Evolutionary conservation across 1,140 invertebrate genomes (phyloP).

Genomic region (Rhopalosiphum padi): DNA sequence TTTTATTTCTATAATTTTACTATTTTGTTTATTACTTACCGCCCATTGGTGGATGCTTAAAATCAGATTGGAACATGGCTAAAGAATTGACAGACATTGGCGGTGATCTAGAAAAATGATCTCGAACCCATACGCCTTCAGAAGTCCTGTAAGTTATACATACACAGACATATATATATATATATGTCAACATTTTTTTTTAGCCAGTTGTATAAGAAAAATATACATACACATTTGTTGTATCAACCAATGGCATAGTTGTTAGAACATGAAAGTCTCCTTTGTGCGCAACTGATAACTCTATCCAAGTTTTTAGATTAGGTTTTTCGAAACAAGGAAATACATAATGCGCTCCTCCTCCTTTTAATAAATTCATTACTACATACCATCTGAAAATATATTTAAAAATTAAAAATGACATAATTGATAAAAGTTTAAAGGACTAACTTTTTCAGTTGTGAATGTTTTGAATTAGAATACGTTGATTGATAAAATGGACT

Average conservation of each 20-base stretch:
- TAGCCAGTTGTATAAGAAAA: neutral
- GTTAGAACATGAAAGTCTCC: slow-evolving; percentile 69
- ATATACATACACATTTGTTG: slow-evolving; percentile 70
- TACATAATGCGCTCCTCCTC: slow-evolving; percentile 78
- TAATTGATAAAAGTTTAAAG: neutral
- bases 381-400: slow-evolving; percentile 68
- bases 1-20: neutral
- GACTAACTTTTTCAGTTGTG: slow-evolving; percentile 35
- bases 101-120: slow-evolving; percentile 76
- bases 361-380: slow-evolving; percentile 78
- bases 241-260: slow-evolving; percentile 70
- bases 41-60: slow-evolving; percentile 62
- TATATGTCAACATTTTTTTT: neutral
- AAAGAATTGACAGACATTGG: slow-evolving; percentile 86
- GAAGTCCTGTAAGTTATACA: slow-evolving; percentile 59
- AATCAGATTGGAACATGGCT: slow-evolving; percentile 82
- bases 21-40: slow-evolving; percentile 56
- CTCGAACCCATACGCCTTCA: slow-evolving; percentile 68
- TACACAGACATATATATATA: slow-evolving; percentile 28
- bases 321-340: slow-evolving; percentile 96
- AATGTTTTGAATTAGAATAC: slow-evolving; percentile 59
- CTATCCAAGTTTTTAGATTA: slow-evolving; percentile 76
- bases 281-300: slow-evolving; percentile 71
- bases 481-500: slow-evolving; percentile 58
- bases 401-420: neutral